Evolutionary conservation across 2,797 vertebrate species (phyloP).

Genomic region (Choloepus didactylus): DNA sequence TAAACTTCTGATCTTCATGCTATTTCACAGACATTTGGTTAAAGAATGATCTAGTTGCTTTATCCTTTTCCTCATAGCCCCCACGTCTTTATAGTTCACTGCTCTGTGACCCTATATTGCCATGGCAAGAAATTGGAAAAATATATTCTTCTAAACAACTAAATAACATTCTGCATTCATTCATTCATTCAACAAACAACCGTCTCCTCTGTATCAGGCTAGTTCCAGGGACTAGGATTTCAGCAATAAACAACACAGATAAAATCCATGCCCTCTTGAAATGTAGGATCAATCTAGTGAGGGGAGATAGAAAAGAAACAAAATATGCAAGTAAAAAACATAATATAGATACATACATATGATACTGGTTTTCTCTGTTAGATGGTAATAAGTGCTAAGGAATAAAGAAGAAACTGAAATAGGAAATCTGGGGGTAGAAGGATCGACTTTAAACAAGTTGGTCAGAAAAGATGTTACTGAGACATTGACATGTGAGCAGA

Average conservation of each 20-base stretch:
- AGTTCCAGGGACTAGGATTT: neutral
- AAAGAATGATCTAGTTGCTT: neutral
- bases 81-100: neutral
- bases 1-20: conserved; percentile 5
- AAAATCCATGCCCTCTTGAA: neutral
- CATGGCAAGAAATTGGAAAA: neutral
- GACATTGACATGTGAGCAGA: too few relatives aligned
- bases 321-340: neutral
- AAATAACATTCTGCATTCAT: neutral
- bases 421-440: too few relatives aligned
- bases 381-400: too few relatives aligned
- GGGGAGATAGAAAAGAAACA: neutral
- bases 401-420: too few relatives aligned
- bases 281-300: neutral
- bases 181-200: conserved; percentile 12
- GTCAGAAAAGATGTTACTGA: too few relatives aligned
- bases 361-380: too few relatives aligned
- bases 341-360: neutral
- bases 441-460: too few relatives aligned
- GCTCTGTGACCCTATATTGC: neutral
- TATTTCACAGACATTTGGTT: conserved; percentile 34
- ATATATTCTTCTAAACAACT: neutral
- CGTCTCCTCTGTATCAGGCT: neutral
- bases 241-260: neutral
- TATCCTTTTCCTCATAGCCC: neutral